Base-by-base conservation (phyloP, 2,113 vertebrate species). In the Phylloscopus trochilus region DNA sequence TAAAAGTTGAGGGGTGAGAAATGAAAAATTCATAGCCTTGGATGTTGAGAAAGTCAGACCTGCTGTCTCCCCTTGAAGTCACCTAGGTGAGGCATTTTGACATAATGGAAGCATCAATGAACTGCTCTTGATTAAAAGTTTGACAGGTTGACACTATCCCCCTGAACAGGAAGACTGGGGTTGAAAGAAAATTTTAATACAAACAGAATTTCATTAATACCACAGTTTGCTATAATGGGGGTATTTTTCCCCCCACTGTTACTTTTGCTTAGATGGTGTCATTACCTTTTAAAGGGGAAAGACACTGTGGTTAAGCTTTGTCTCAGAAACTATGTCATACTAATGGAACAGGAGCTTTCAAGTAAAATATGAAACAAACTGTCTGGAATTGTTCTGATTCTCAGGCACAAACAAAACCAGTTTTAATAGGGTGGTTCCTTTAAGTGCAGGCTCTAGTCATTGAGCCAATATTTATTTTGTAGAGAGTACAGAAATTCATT, bases 141-240 rank as follows among this genome's bases (percentile, higher is more conserved):
- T 97, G 97, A 97, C 97, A 97, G 94, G 94, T 94, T 97, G 97
- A 97, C 96, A 97, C 82, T 59, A 70, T 91, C 66, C 89, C 91
- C 37, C 68, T 47, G 80, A 95, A 95, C 41, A 90, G 73, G 92
- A 96, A 97, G 94, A 73, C 89, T 2, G 0, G 53, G 90, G 87
- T 96, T 97, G 96, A 97, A 97, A 96, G 96, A 86, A 97, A 93
- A 86, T 93, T 96, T 95, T 95, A 96, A 95, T 97, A 96, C 97
- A 97, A 97, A 97, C 97, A 97, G 97, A 97, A 97, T 97, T 96
- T 93, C 96, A 97, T 97, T 97, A 97, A 97, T 95, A 96, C 74
- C 86, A 89, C 93, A 91, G 89, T 95, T 96, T 95, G 64, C 87
- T 93, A 22, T 93, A 95, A 96, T 93, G 92, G 96, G 77, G 81